A percentile compares a stretch with the other conserved stretches of the same genome.
Conservation (phyloP, 2,113 vertebrate genomes). For the Proteles cristata region DNA sequence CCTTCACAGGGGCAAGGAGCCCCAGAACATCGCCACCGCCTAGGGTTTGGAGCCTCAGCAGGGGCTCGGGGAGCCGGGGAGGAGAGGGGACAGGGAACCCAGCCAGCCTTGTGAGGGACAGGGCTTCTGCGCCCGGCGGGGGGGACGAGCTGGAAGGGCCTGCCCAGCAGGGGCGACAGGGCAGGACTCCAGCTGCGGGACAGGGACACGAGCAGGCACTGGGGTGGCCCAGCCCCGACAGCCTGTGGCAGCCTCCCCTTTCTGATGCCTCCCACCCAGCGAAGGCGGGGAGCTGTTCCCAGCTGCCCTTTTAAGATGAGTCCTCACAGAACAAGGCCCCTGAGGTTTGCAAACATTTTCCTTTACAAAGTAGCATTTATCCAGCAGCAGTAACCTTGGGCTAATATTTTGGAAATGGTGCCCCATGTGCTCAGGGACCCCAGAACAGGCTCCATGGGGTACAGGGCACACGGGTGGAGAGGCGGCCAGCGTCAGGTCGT, state of each 20-base stretch:
- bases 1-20: not conserved
- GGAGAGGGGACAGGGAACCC: not conserved
- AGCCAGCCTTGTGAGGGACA: not conserved
- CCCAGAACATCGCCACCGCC: not conserved
- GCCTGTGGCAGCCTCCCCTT: not conserved
- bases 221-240: not conserved
- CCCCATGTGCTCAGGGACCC: not conserved
- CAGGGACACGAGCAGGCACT: not conserved
- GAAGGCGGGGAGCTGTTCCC: not conserved
- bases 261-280: not conserved
- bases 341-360: not conserved
- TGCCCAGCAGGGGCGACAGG: rapidly evolving
- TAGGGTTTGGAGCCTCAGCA: no score
- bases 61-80: not conserved
- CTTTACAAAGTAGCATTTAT: not conserved
- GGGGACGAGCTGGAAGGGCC: not conserved
- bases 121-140: not conserved
- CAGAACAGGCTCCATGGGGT: rapidly evolving
- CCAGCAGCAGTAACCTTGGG: not conserved
- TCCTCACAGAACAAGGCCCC: not conserved
- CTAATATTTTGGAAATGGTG: not conserved
- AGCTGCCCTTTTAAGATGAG: not conserved
- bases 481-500: rapidly evolving
- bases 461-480: rapidly evolving
- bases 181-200: not conserved